A percentile compares a stretch with the other conserved stretches of the same genome.
phyloP scores from a whole-genome alignment of 2,113 vertebrate species.

The Xenopus tropicalis region DNA sequence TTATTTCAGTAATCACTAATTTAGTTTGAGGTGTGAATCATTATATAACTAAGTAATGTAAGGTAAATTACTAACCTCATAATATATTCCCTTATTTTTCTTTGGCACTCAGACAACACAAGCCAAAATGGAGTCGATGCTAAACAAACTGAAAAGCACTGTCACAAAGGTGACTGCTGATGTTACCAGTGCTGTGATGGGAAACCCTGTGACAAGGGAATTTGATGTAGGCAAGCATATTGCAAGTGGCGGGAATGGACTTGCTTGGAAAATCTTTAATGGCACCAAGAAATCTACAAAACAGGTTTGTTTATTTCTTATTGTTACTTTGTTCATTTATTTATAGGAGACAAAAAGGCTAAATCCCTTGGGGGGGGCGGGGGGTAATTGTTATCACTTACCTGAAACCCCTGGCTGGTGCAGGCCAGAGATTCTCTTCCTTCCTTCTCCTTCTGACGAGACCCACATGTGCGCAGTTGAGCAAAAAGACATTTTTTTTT shows the following conservation, averaged over 20 bases:
- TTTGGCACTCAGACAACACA: background rate
- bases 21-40: no score
- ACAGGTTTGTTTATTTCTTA: constrained; percentile 71
- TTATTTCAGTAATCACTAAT: no score
- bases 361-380: no score
- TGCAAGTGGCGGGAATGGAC: constrained; percentile 88
- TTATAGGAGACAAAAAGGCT: background rate
- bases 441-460: no score
- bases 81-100: background rate
- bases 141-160: constrained; percentile 95
- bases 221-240: constrained; percentile 95
- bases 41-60: no score
- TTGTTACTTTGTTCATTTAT: background rate
- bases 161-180: constrained; percentile 98
- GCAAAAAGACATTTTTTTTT: no score
- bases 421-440: no score
- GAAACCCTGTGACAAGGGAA: constrained; percentile 94
- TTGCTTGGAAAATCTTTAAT: constrained; percentile 97
- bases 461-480: no score
- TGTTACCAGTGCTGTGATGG: constrained; percentile 97
- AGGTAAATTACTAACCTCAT: no score
- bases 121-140: constrained; percentile 92
- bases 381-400: no score
- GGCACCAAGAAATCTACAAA: constrained; percentile 98
- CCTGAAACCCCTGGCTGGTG: no score